Evolutionary conservation across 2,113 vertebrate species (phyloP).

Genomic region (Pomatorhinus ruficollis): DNA sequence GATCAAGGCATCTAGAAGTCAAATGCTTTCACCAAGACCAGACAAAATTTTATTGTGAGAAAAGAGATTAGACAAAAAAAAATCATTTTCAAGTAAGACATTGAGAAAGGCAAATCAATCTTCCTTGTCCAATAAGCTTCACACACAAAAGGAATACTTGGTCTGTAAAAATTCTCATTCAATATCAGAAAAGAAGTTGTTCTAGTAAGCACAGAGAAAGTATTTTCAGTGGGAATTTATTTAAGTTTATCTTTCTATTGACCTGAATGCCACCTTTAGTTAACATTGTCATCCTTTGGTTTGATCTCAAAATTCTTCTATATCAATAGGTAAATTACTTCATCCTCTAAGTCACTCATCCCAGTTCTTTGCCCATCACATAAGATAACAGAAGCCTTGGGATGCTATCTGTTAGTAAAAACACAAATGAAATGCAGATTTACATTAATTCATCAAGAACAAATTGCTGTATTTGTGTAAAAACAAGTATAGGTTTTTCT

Average conservation of each 20-base stretch:
- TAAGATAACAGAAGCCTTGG: background rate
- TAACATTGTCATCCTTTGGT: background rate
- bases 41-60: background rate
- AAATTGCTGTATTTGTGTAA: background rate
- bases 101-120: constrained; percentile 11
- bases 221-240: background rate
- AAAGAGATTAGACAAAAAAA: background rate
- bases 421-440: background rate
- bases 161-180: background rate
- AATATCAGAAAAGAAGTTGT: background rate
- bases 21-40: background rate
- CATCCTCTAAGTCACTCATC: background rate
- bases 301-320: background rate
- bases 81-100: background rate
- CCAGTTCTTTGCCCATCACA: background rate
- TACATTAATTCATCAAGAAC: background rate
- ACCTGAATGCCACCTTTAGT: background rate
- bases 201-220: background rate
- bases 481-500: background rate
- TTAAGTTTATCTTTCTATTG: background rate
- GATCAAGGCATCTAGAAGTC: background rate
- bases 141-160: background rate
- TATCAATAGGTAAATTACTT: background rate
- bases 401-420: background rate
- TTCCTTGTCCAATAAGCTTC: background rate